Evolutionary conservation across 2,888 invertebrate species (phyloP).

Genomic region (Hemistola chrysoprasaria): DNA sequence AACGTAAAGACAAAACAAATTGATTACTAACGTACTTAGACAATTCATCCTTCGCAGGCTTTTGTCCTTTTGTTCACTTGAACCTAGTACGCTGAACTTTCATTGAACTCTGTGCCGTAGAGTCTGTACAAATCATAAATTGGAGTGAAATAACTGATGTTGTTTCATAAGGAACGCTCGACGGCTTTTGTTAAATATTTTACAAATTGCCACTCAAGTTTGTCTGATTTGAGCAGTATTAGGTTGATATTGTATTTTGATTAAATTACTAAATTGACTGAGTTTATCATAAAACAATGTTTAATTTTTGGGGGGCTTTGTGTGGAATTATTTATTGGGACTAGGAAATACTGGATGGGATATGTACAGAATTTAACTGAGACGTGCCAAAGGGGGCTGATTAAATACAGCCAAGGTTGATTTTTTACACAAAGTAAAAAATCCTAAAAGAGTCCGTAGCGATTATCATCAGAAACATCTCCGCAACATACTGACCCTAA

Average conservation of each 20-base stretch:
- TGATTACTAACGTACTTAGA: no score
- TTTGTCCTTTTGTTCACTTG: conserved; percentile 6
- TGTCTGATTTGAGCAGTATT: conserved; percentile 1
- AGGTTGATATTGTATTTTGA: background rate
- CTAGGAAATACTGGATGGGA: no score
- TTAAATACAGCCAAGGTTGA: no score
- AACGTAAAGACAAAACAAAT: no score
- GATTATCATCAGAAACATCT: background rate
- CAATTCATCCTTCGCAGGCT: conserved; percentile 20
- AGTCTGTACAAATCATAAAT: conserved; percentile 14
- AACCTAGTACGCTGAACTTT: conserved; percentile 22
- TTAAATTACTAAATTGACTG: background rate
- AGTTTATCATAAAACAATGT: no score
- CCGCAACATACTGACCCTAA: conserved; percentile 9
- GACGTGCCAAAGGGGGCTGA: no score
- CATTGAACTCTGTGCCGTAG: conserved; percentile 18
- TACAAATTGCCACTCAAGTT: conserved; percentile 8
- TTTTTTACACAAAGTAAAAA: no score
- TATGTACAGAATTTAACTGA: no score
- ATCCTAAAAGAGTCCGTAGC: no score
- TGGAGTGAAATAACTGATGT: conserved; percentile 3
- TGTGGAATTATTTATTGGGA: no score
- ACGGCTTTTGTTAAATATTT: conserved; percentile 12
- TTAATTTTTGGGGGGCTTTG: no score
- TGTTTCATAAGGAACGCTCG: conserved; percentile 11